Evolutionary conservation across 1,140 invertebrate species (phyloP).

Genomic region (Harlomillsia oculata): DNA sequence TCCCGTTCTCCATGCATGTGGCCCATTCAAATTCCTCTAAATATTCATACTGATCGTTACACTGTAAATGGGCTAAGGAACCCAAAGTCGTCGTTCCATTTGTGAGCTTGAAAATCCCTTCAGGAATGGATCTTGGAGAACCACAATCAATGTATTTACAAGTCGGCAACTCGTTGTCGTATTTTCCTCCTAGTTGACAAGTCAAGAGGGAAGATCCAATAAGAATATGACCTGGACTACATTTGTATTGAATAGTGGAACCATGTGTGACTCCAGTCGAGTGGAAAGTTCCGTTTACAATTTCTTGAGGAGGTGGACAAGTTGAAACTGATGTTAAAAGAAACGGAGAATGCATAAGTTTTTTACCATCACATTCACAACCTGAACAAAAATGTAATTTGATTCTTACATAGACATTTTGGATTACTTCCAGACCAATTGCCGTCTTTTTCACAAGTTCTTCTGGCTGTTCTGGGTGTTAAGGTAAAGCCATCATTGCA

Average conservation of each 20-base stretch:
- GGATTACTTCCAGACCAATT: conserved; percentile 62
- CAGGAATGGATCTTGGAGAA: conserved; percentile 61
- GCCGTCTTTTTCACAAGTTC: conserved; percentile 65
- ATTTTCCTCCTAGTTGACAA: conserved; percentile 68
- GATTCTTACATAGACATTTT: conserved; percentile 58
- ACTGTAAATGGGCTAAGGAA: conserved; percentile 64
- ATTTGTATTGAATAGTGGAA: conserved; percentile 66
- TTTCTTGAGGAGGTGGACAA: conserved; percentile 66
- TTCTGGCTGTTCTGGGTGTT: conserved; percentile 53
- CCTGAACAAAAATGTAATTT: neutral
- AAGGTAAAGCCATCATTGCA: conserved; percentile 78
- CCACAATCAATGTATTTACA: conserved; percentile 84
- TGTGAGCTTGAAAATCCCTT: conserved; percentile 58
- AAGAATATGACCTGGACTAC: conserved; percentile 71
- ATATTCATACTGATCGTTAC: conserved; percentile 46
- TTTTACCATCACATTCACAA: neutral
- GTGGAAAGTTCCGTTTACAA: conserved; percentile 60
- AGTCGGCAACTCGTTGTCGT: conserved; percentile 65
- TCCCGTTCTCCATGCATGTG: too few species aligned
- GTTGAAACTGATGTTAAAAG: conserved; percentile 55
- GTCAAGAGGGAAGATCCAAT: conserved; percentile 68
- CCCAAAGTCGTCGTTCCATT: conserved; percentile 59
- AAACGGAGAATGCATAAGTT: conserved; percentile 1
- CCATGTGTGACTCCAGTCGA: conserved; percentile 60
- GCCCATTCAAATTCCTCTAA: too few species aligned